Evolutionary conservation across 2,113 vertebrate species (phyloP).

Genomic region (Neopipo cinnamomea): DNA sequence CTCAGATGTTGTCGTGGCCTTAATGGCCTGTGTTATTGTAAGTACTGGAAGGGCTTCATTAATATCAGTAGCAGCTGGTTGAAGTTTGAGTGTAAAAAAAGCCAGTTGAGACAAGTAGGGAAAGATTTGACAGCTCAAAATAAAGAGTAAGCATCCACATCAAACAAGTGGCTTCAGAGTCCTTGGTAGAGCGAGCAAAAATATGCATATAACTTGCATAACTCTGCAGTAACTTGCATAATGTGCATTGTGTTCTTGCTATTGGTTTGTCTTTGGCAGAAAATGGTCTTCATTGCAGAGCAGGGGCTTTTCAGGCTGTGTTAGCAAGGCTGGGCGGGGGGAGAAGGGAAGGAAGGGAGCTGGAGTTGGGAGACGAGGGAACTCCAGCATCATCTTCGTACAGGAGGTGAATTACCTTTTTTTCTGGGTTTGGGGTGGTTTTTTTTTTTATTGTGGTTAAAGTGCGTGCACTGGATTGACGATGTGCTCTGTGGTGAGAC

Average conservation of each 20-base stretch:
- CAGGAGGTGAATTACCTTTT: background rate
- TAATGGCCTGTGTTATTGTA: accelerated
- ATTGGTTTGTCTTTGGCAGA: slow-evolving; percentile 8
- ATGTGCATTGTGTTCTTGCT: slow-evolving; percentile 49
- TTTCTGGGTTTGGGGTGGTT: background rate
- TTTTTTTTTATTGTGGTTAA: background rate
- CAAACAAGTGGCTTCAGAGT: slow-evolving; percentile 53
- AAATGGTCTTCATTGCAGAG: background rate
- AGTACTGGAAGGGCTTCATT: background rate
- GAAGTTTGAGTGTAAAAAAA: background rate
- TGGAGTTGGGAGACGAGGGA: background rate
- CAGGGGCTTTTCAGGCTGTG: background rate
- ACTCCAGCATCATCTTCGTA: background rate
- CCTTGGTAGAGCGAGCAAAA: background rate
- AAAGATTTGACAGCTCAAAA: background rate
- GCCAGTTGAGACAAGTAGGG: background rate
- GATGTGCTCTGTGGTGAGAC: background rate
- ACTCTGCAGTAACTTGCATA: slow-evolving; percentile 69
- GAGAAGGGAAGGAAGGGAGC: background rate
- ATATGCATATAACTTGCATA: slow-evolving; percentile 66
- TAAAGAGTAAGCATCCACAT: background rate
- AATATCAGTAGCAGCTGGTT: background rate
- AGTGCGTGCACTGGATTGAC: background rate
- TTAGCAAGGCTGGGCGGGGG: background rate
- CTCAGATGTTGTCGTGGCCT: background rate